Percentiles rank a stretch among this genome's conserved stretches.
Conservation (phyloP, 2,113 vertebrate species). For the Erythrocercus mccallii region DNA sequence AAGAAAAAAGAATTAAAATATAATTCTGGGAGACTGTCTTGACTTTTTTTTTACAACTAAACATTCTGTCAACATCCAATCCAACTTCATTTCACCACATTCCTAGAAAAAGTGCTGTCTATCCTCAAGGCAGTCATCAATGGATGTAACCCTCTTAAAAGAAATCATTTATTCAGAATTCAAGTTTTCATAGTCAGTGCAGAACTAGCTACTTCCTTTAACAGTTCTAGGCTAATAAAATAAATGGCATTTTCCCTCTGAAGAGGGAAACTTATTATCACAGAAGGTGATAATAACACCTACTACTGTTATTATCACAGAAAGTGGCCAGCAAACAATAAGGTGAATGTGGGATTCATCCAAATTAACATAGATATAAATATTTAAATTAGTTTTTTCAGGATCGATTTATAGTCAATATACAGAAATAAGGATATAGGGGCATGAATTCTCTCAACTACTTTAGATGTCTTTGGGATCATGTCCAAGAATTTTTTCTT, state of each 20-base stretch:
- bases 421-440: neutral
- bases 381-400: neutral
- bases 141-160: neutral
- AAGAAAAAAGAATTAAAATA: neutral
- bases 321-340: neutral
- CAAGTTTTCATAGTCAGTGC: neutral
- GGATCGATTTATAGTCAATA: neutral
- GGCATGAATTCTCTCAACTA: neutral
- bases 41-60: neutral
- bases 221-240: neutral
- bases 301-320: neutral
- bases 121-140: neutral
- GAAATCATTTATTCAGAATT: neutral
- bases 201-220: neutral
- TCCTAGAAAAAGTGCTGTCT: neutral
- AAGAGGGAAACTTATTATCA: rapidly evolving
- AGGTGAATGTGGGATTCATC: neutral
- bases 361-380: neutral
- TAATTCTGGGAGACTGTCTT: neutral
- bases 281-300: too few relatives aligned
- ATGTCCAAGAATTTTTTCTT: neutral
- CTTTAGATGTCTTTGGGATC: neutral
- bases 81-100: neutral
- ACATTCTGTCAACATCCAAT: neutral
- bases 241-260: neutral